Conservation (phyloP, 2,113 vertebrate species). For the Lethenteron camtschaticum region DNA sequence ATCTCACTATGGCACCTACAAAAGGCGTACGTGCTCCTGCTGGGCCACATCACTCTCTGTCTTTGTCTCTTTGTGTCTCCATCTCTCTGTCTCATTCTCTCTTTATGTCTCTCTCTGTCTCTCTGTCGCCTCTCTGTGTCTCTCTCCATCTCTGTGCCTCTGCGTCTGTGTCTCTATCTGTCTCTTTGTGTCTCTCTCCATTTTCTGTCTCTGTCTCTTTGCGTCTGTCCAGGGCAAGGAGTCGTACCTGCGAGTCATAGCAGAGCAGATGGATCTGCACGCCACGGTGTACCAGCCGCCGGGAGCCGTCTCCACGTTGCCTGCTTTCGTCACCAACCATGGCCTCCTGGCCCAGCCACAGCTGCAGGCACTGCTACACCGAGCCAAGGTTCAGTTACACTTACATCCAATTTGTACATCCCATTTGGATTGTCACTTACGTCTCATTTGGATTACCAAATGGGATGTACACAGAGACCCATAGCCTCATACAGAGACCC, state of each 20-base stretch:
- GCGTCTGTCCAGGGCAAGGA: constrained; percentile 47
- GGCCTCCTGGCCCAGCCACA: constrained; percentile 76
- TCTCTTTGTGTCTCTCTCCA: neutral
- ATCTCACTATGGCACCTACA: too few species aligned
- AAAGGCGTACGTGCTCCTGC: constrained; percentile 4
- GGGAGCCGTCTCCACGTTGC: constrained; percentile 36
- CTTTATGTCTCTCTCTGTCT: constrained; percentile 13
- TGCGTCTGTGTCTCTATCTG: constrained; percentile 18
- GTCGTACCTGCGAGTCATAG: constrained; percentile 52
- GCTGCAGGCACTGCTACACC: constrained; percentile 72
- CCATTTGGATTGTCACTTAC: too few species aligned
- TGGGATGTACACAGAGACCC: too few species aligned
- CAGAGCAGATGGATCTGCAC: constrained; percentile 84
- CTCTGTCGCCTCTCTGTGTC: constrained; percentile 8
- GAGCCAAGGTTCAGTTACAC: constrained; percentile 41
- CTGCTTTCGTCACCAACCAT: constrained; percentile 75
- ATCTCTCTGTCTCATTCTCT: constrained; percentile 13
- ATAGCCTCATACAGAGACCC: too few species aligned
- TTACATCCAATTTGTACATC: too few species aligned
- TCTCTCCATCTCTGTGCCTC: constrained; percentile 23
- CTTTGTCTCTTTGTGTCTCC: constrained; percentile 28
- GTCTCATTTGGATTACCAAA: too few species aligned
- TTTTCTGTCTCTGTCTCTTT: neutral
- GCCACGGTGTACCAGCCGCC: constrained; percentile 86
- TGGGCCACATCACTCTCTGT: constrained; percentile 6